Percentiles rank a stretch among this genome's conserved stretches.
Evolutionary conservation across 2,113 vertebrate genomes (phyloP).

Genomic region (Dascyllus trimaculatus): DNA sequence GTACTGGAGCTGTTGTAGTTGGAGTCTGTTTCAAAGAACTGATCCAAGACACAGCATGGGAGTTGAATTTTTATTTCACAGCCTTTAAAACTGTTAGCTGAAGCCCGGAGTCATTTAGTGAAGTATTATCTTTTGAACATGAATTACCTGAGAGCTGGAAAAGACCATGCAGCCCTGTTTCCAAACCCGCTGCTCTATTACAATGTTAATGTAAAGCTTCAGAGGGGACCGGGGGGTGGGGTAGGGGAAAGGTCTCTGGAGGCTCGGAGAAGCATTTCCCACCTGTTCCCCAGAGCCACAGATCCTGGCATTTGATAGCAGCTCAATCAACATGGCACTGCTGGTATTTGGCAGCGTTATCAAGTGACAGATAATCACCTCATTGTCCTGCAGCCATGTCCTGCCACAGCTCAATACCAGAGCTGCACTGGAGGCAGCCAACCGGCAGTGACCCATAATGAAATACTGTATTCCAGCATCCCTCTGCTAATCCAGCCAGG

Average conservation of each 20-base stretch:
- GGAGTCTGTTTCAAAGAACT: background rate
- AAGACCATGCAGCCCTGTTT: background rate
- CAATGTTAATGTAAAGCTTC: constrained; percentile 8
- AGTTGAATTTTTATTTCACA: background rate
- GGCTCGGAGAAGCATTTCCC: constrained; percentile 52
- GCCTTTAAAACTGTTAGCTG: constrained; percentile 5
- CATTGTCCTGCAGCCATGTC: constrained; percentile 67
- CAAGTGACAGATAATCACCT: constrained; percentile 69
- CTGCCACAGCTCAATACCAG: constrained; percentile 39
- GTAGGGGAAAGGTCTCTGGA: background rate
- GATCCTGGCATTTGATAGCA: constrained; percentile 74
- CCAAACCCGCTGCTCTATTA: background rate
- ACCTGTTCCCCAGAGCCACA: constrained; percentile 60
- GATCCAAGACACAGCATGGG: background rate
- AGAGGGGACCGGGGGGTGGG: background rate
- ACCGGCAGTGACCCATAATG: constrained; percentile 55
- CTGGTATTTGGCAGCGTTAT: constrained; percentile 69
- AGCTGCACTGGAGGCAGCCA: constrained; percentile 38
- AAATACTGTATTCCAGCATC: constrained; percentile 67
- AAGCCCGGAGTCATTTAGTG: background rate
- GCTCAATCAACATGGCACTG: constrained; percentile 62
- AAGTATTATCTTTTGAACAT: constrained; percentile 6
- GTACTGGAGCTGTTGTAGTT: background rate
- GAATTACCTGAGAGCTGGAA: background rate
- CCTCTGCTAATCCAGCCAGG: constrained; percentile 60